phyloP scores from a whole-genome alignment of 2,888 invertebrate species.

The Autographa gamma region DNA sequence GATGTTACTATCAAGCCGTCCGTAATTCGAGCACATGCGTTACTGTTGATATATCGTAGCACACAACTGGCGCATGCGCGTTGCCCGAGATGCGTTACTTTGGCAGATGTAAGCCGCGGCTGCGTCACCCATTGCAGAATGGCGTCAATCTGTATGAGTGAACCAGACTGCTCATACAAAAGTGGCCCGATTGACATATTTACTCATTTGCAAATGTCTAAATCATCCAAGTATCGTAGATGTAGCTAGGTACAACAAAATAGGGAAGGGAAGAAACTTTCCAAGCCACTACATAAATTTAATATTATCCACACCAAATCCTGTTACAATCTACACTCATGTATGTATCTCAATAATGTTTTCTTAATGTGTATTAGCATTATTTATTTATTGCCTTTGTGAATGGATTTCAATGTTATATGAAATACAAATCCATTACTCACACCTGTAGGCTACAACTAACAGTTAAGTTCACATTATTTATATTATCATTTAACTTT shows the following conservation, averaged over 20 bases:
- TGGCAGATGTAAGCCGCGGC: not conserved
- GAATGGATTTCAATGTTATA: not conserved
- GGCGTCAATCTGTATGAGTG: constrained; percentile 2
- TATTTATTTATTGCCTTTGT: not conserved
- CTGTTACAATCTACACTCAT: not conserved
- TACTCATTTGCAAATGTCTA: not conserved
- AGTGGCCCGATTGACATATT: not conserved
- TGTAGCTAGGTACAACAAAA: no score
- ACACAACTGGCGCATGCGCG: not conserved
- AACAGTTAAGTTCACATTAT: not conserved
- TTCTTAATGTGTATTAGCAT: not conserved
- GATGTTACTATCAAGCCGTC: not conserved
- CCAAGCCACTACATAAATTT: not conserved
- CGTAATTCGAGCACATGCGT: not conserved
- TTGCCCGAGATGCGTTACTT: not conserved
- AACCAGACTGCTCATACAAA: not conserved
- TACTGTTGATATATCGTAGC: not conserved
- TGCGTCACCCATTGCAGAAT: not conserved
- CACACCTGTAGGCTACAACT: not conserved
- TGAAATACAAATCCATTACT: not conserved
- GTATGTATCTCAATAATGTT: not conserved
- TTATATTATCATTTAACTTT: not conserved
- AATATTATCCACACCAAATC: not conserved
- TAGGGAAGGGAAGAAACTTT: no score
- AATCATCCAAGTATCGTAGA: not conserved